Base-by-base conservation (phyloP, 1,140 invertebrate genomes). In the Oreohelix idahoensis region DNA sequence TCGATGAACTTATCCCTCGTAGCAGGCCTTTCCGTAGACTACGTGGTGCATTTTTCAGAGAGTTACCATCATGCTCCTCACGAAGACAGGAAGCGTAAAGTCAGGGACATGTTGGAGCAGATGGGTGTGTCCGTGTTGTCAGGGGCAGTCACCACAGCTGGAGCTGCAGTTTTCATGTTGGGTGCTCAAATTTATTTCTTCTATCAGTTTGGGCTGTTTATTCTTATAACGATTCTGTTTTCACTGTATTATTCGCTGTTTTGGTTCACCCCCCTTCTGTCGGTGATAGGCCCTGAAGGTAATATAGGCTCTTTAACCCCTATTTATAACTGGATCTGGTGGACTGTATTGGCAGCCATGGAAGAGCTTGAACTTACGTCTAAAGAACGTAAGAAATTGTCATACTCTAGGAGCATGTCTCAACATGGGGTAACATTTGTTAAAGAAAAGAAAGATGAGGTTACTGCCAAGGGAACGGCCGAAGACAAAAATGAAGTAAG, bases 21-120 rank as follows among this genome's bases (percentile, higher is more conserved):
- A 17, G 90, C 91, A 58, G 90, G 91, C 13, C 81, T 92, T n/a
- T 81, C 91, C 15, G 90, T 92, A 69, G 91, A 92, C 80, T 91
- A 90, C 83, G 90, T 92, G 42, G 90, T 92, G 17, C 91, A 92
- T 74, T 76, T 92, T 66, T 89, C 90, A 66, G 90, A 92, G 83
- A 89, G 89, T 83, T 92, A 91, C 70, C 85, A 86, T 49, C 38
- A 85, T 23, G 90, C 91, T 29, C 58, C 81, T 10, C 86, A 87
- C 66, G 66, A 69, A 32, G 84, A 89, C 82, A 84, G 91, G 71
- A n/a, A 78, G 1, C 80, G 53, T 26, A 87, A 88, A 29, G 84
- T 86, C 1, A 83, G 77, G 8, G 88, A 91, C 70, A 90, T 89
- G 89, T 79, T 92, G 32, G 91, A 90, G 45, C 81, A 88, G 26